phyloP scores from a whole-genome alignment of 1,140 invertebrate genomes.

The Listronotus oregonensis region DNA sequence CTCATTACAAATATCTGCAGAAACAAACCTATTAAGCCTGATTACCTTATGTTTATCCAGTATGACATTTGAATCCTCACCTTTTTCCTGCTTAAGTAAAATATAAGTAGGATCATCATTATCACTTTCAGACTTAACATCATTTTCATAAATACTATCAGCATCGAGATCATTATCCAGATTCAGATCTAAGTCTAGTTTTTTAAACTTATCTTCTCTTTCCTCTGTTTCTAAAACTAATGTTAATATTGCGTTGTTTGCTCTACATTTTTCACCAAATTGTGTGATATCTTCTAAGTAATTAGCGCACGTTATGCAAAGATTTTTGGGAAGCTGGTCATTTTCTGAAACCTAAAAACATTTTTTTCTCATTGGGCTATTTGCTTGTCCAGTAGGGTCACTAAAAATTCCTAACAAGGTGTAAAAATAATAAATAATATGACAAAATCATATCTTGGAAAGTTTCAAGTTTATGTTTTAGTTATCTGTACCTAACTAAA shows the following conservation, averaged over 20 bases:
- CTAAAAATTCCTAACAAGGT: not conserved
- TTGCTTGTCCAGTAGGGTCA: not conserved
- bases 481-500: too few relatives aligned
- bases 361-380: not conserved
- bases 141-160: conserved; percentile 16
- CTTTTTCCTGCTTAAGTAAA: conserved; percentile 14
- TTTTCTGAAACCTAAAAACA: conserved; percentile 26
- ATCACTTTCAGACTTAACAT: conserved; percentile 24
- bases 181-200: conserved; percentile 19
- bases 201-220: conserved; percentile 13
- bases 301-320: conserved; percentile 30
- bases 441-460: too few relatives aligned
- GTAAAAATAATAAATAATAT: too few relatives aligned
- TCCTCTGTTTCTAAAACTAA: conserved; percentile 29
- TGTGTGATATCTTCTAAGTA: conserved; percentile 32
- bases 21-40: too few relatives aligned
- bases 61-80: not conserved
- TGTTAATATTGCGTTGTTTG: conserved; percentile 27
- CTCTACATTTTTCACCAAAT: conserved; percentile 36
- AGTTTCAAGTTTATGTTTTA: too few relatives aligned
- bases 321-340: conserved; percentile 31
- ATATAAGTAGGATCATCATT: conserved; percentile 17
- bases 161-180: conserved; percentile 12
- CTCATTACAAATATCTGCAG: too few relatives aligned
- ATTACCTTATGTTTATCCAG: too few relatives aligned